These are phyloP conservation scores for Numenius arquata DNA, from an alignment of 2,113 vertebrate genomes.

Conservation along the genomic window DNA sequence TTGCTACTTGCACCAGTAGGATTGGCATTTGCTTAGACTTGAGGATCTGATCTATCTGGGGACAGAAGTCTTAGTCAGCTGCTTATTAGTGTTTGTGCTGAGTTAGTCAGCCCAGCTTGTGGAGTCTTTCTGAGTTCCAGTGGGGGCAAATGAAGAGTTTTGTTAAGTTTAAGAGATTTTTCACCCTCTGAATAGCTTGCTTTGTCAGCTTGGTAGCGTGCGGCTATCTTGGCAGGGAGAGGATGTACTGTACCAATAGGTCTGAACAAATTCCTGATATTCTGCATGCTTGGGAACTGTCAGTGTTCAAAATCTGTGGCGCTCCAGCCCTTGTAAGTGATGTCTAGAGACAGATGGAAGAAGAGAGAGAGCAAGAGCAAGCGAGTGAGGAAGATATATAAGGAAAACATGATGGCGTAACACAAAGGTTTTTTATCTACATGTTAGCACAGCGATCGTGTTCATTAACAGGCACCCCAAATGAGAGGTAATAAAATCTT, in stretches of 20 bases:
- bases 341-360: background rate
- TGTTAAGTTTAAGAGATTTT: background rate
- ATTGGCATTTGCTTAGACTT: background rate
- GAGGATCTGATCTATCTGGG: background rate
- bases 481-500: background rate
- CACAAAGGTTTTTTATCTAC: background rate
- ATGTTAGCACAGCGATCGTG: rapidly evolving
- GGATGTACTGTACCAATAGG: background rate
- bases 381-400: background rate
- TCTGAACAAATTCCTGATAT: background rate
- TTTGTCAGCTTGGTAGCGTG: background rate
- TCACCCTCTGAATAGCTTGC: background rate
- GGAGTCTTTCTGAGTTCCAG: background rate
- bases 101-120: background rate
- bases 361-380: background rate
- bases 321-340: background rate
- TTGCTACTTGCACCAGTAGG: background rate
- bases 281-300: background rate
- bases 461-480: background rate
- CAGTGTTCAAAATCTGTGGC: background rate
- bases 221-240: background rate
- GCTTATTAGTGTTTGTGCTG: background rate
- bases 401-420: background rate
- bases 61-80: background rate
- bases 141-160: background rate